Evolutionary conservation across 2,888 invertebrate genomes (phyloP).

Genomic region (Drosophila rellima): DNA sequence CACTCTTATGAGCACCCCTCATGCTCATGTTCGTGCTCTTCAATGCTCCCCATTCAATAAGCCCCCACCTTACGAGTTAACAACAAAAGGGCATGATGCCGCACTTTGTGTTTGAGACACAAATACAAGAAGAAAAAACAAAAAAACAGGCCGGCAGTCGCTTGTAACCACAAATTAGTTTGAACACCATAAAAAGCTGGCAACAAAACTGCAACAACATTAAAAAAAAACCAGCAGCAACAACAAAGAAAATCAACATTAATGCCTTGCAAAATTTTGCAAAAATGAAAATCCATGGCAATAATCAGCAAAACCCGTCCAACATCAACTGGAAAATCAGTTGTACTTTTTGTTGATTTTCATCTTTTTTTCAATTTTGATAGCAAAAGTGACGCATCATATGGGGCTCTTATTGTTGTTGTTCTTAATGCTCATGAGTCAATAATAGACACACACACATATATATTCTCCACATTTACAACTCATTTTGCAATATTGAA

Average conservation of each 20-base stretch:
- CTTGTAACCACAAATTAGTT: conserved; percentile 80
- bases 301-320: conserved; percentile 54
- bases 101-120: conserved; percentile 62
- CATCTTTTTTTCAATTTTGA: conserved; percentile 65
- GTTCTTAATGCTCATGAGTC: conserved; percentile 47
- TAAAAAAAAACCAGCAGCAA: conserved; percentile 28
- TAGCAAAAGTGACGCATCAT: conserved; percentile 78
- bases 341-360: conserved; percentile 52
- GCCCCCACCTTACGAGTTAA: conserved; percentile 37
- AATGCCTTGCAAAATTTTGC: conserved; percentile 61
- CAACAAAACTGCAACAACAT: conserved; percentile 54
- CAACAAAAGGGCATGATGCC: conserved; percentile 82
- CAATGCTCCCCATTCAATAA: conserved; percentile 54
- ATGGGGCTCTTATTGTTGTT: conserved; percentile 57
- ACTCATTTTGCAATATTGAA: conserved; percentile 74
- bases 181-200: conserved; percentile 69
- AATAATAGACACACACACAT: conserved; percentile 50
- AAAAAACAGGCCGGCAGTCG: conserved; percentile 53
- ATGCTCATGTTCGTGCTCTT: conserved; percentile 19
- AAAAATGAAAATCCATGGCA: conserved; percentile 62
- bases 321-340: conserved; percentile 63
- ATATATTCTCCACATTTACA: conserved; percentile 36
- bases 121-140: not conserved
- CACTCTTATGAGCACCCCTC: conserved; percentile 44
- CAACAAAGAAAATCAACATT: conserved; percentile 15